Evolutionary conservation across 2,888 invertebrate genomes (phyloP).

Genomic region (Parascotia fuliginaria): DNA sequence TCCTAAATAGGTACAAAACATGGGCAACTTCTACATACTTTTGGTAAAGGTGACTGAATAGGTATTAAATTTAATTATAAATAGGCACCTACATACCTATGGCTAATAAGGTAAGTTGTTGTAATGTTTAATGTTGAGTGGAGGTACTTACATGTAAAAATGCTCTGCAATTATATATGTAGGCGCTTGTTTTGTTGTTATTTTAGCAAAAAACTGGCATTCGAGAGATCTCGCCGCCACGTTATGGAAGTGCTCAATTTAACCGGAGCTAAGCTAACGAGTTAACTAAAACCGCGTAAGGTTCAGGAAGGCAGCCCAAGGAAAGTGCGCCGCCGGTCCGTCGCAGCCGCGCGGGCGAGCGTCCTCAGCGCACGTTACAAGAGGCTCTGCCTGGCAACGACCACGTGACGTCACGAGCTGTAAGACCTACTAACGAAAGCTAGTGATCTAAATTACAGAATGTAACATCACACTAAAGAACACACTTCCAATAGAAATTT

Average conservation of each 20-base stretch:
- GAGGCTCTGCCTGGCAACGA: conserved; percentile 81
- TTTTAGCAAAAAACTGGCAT: conserved; percentile 74
- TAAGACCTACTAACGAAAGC: conserved; percentile 87
- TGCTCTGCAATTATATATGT: no score
- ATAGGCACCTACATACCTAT: no score
- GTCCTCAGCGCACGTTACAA: conserved; percentile 85
- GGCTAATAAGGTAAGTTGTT: no score
- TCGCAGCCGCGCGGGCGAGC: conserved; percentile 88
- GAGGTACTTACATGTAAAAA: no score
- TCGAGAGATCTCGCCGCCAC: conserved; percentile 86
- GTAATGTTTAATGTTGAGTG: no score
- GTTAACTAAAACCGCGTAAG: conserved; percentile 84
- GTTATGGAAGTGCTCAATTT: conserved; percentile 88
- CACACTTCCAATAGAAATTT: conserved; percentile 77
- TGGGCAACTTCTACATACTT: no score
- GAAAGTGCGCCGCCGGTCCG: conserved; percentile 84
- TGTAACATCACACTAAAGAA: conserved; percentile 89
- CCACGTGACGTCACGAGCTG: conserved; percentile 89
- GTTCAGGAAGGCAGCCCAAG: conserved; percentile 81
- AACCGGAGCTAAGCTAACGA: conserved; percentile 89
- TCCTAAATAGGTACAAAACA: no score
- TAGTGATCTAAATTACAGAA: conserved; percentile 87
- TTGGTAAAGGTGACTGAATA: no score
- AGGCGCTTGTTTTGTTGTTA: no score
- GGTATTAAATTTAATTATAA: no score